Conservation (phyloP, 2,888 invertebrate genomes). For the Syrphus vitripennis region DNA sequence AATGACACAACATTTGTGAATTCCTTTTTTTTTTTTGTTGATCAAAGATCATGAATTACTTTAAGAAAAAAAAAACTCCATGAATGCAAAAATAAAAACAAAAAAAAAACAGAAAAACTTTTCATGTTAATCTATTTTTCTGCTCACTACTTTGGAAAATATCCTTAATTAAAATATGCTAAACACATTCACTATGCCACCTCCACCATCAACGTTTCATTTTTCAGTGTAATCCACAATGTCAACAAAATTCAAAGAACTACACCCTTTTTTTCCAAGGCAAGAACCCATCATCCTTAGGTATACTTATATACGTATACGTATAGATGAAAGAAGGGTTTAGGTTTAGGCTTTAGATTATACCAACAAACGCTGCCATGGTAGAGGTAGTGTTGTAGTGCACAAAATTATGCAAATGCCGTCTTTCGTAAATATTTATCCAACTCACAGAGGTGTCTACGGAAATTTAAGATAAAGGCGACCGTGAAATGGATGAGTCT, state of each 20-base stretch:
- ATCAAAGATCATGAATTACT: not conserved
- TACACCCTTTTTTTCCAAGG: constrained; percentile 29
- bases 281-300: constrained; percentile 1
- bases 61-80: constrained; percentile 12
- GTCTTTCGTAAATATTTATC: constrained; percentile 70
- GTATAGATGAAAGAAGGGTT: constrained; percentile 11
- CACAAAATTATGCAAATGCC: constrained; percentile 69
- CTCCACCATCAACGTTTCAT: constrained; percentile 40
- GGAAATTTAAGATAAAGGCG: constrained; percentile 69
- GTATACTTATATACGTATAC: not conserved
- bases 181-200: constrained; percentile 42
- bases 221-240: constrained; percentile 65
- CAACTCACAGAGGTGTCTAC: constrained; percentile 71
- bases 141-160: constrained; percentile 69
- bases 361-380: not conserved
- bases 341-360: constrained; percentile 4
- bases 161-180: constrained; percentile 71
- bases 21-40: too few relatives aligned
- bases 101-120: constrained; percentile 32
- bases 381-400: constrained; percentile 48
- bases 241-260: constrained; percentile 66
- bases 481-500: constrained; percentile 68
- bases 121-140: constrained; percentile 66
- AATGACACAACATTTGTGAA: too few relatives aligned
- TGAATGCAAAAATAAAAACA: constrained; percentile 35